A percentile compares a stretch with the other conserved stretches of the same genome.
Conservation (phyloP, 2,797 vertebrate genomes). For the Dallia pectoralis region DNA sequence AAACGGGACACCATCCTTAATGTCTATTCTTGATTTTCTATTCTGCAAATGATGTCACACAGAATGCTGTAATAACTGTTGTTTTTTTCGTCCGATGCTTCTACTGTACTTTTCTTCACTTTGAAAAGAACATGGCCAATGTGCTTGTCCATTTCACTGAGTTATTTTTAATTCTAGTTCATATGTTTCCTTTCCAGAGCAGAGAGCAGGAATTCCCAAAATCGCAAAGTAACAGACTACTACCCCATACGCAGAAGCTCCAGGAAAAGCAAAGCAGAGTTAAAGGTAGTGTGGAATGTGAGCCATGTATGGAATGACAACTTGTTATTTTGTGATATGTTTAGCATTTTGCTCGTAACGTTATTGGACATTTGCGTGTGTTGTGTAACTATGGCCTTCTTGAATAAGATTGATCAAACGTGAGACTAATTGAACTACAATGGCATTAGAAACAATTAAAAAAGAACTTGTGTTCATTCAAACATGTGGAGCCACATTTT, state of each 20-base stretch:
- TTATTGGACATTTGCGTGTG: not conserved
- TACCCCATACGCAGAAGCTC: conserved; percentile 92
- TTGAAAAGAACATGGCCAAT: not conserved
- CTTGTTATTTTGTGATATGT: not conserved
- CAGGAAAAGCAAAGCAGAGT: conserved; percentile 88
- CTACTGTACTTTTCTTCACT: not conserved
- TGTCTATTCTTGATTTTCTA: not conserved
- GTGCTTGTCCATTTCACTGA: not conserved
- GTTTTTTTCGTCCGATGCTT: not conserved
- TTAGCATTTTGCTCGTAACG: not conserved
- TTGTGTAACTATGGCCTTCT: not conserved
- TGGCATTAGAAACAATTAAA: not conserved
- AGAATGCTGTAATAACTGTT: not conserved
- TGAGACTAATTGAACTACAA: not conserved
- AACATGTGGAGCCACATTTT: not conserved
- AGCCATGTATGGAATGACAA: not conserved
- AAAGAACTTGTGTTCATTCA: not conserved
- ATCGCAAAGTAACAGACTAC: conserved; percentile 93
- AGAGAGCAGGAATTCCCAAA: conserved; percentile 78
- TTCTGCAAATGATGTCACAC: not conserved
- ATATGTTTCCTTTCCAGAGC: conserved; percentile 59
- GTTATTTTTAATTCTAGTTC: not conserved
- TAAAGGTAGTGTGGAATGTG: conserved; percentile 76
- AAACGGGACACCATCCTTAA: not conserved
- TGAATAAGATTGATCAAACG: not conserved